Base-by-base conservation (phyloP, 2,888 invertebrate species). In the Lacanobia wlatinum region DNA sequence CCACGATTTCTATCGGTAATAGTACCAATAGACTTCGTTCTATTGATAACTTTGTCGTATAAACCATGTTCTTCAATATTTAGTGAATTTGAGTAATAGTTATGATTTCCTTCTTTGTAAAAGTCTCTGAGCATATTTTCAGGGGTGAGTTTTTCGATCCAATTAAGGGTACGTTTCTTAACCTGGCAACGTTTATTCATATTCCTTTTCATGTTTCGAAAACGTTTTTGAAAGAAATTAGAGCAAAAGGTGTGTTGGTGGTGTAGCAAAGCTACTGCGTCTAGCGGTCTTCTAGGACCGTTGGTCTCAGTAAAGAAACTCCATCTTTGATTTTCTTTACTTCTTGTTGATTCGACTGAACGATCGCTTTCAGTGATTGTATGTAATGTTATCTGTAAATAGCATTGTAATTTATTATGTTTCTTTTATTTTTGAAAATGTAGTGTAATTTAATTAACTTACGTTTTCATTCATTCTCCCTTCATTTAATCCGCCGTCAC, bases 401-500 rank as follows among this genome's bases (percentile, higher is more conserved):
- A 21, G 2, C 0, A 56, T 7, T 23, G 2, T n/a, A 38, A 18
- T 4, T 18, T 21, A 38, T 3, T 21, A 23, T 21, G 28, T 1
- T 23, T 46, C 0, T 21, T 18, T 14, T 7, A n/a, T 50, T 14
- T n/a, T 8, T n/a, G 0, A 43, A 16, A n/a, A 60, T 9, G 12
- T 0, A 9, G 38, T n/a, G 1, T 59, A 21, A 12, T 46, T 21
- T 3, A 48, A 1, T 62, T 18, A 0, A 73, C 78, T 80, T 70
- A 81, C 82, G 40, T 70, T 53, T 28, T 72, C 69, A 40, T 65
- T 23, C 8, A 23, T 63, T 63, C 66, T 43, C 62, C 16, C 48
- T 64, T 55, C 71, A 46, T 50, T 62, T 21, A 59, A 21, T 12
- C 84, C 87, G 18, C 77, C 70, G 55, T 90, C 89, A 70, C 87